Base-by-base conservation (phyloP, 1,140 invertebrate genomes). In the Bombus waltoni region DNA sequence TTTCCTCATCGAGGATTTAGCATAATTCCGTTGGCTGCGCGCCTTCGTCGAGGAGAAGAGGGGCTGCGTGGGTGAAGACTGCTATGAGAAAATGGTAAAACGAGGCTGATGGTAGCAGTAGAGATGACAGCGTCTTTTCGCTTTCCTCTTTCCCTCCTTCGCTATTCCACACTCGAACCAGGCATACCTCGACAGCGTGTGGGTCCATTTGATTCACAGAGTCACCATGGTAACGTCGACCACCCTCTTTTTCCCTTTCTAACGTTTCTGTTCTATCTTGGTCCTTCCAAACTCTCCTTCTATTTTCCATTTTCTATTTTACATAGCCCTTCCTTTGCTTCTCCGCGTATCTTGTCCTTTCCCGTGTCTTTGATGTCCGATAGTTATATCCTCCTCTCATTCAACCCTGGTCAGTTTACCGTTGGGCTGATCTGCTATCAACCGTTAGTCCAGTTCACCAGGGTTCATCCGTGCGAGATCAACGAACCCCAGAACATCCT, bases 131-230 rank as follows among this genome's bases (percentile, higher is more conserved):
- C 74, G 82, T 77, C 65, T 74, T 85, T 82, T 78, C 84, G 53
- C 82, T 78, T 70, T 85, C 85, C 81, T 81, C 86, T 91, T 75
- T 72, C 83, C 86, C 78, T 81, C 83, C 89, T 89, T 91, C 90
- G 79, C 87, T 89, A 87, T 86, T 88, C 88, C 86, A 77, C 87
- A 88, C 86, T 91, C 88, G 89, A 93, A 83, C 84, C 87, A 90
- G 84, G 87, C 91, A 91, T 91, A 87, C 91, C 87, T 84, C 87
- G 90, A 89, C 91, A 92, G 90, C 90, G 93, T 88, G 91, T 93
- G 89, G 92, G 93, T 94, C 93, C 93, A 93, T 94, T 94, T 93
- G 93, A 91, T 92, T 93, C 92, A 88, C 90, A 90, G 89, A 91
- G 93, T 94, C 88, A 92, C 92, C 91, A 94, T 94, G 92, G 93